These are phyloP conservation scores for Podarcis lilfordi DNA, from an alignment of 2,797 vertebrate genomes.

Conservation along the genomic window DNA sequence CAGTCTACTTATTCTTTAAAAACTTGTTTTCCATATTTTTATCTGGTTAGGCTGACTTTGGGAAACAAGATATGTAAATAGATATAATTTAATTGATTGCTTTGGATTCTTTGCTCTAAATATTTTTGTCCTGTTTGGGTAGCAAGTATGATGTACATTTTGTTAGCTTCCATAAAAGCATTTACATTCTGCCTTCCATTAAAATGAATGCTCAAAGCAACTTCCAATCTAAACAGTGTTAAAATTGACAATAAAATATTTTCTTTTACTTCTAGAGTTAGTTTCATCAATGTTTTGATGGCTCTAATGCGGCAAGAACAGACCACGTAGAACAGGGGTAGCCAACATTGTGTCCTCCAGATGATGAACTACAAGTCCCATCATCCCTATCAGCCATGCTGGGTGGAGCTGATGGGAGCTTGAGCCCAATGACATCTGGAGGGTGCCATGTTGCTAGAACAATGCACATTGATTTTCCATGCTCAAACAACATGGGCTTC, in stretches of 20 bases:
- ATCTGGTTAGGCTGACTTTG: not conserved
- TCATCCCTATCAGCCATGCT: no score
- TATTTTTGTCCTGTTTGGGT: not conserved
- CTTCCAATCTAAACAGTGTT: not conserved
- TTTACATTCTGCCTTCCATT: not conserved
- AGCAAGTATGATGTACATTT: not conserved
- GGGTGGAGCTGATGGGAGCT: not conserved
- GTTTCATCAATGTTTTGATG: not conserved
- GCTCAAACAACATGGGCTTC: not conserved
- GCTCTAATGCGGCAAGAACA: not conserved
- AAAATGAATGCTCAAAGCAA: not conserved
- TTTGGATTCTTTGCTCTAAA: not conserved
- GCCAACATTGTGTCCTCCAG: no score
- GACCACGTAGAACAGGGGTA: no score
- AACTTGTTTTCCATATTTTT: conserved; percentile 50
- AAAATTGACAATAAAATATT: not conserved
- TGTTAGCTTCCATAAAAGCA: not conserved
- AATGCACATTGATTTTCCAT: not conserved
- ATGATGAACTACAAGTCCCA: no score
- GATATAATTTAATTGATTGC: not conserved
- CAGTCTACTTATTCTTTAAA: conserved; percentile 58
- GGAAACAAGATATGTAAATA: not conserved
- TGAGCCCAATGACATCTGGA: not conserved
- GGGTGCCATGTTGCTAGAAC: not conserved
- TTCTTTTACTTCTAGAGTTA: not conserved